These are phyloP conservation scores for Dromiciops gliroides DNA, from an alignment of 2,113 vertebrate genomes.

Conservation along the genomic window DNA sequence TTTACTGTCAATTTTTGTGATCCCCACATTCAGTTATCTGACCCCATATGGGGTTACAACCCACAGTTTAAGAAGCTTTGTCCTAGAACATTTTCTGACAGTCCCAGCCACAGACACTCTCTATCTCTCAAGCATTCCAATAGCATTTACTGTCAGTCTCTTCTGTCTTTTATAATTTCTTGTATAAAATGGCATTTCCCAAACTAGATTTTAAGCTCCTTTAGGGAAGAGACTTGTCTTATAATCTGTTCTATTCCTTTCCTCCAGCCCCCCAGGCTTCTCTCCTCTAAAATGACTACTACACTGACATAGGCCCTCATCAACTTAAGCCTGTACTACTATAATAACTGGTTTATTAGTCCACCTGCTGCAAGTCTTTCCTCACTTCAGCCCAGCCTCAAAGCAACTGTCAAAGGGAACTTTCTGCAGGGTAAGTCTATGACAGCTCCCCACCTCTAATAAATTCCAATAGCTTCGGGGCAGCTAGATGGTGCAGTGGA, in stretches of 20 bases:
- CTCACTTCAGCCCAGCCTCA: not conserved
- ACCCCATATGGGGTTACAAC: too few relatives aligned
- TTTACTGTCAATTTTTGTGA: too few relatives aligned
- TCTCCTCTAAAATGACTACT: not conserved
- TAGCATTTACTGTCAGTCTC: not conserved
- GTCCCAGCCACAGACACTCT: not conserved
- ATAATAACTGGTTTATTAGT: not conserved
- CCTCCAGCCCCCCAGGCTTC: not conserved
- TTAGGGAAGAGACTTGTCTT: not conserved
- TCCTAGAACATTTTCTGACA: not conserved
- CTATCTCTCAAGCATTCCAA: not conserved
- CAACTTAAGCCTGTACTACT: not conserved
- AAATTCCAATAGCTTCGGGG: not conserved
- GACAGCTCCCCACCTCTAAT: not conserved
- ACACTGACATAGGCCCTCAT: not conserved
- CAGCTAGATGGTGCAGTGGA: too few relatives aligned
- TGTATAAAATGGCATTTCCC: not conserved
- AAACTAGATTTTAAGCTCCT: not conserved
- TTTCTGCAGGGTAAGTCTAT: not conserved
- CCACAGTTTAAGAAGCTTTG: too few relatives aligned
- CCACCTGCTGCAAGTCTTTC: not conserved
- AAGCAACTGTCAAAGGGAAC: not conserved
- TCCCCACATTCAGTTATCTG: too few relatives aligned
- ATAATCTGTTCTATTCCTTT: not conserved
- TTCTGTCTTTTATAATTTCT: not conserved